Evolutionary conservation across 2,113 vertebrate species (phyloP), one percentile per base, ranked within the genome.

Genomic region (Osmerus eperlanus): DNA sequence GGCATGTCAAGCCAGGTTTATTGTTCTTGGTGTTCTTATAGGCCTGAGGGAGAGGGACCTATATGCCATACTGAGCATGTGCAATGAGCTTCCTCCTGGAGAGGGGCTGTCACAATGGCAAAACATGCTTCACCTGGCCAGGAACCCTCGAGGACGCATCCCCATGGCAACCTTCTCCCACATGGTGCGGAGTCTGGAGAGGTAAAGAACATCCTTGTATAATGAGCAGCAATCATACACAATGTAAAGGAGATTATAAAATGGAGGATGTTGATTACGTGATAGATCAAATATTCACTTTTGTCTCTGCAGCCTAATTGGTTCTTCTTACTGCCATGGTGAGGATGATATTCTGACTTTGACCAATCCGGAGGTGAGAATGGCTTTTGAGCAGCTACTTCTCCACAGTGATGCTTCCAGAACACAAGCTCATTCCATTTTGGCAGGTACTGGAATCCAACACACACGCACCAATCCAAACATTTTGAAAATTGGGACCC

Each of bases 11-110:
- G 41, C 5, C 41, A 47, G 41, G 41, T 47, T 47, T 47, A 11
- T 47, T 9, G 41, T 47, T 47, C 41, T 47, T 74, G 66, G 70
- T 60, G 15, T 13, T 67, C 25, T 23, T 58, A 3, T 81, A 97
- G 95, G 94, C 7, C 79, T 97, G 73, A 92, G 85, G 6, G 91
- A 94, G 83, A 82, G 87, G 61, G 94, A 95, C 74, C 86, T 97
- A 7, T 93, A 93, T 41, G 81, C 84, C 18, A 63, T 95, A 6
- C 81, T 97, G 74, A 91, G 89, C 82, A 87, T 85, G 0, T 93
- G 94, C 87, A 85, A 66, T 18, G 60, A 80, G 36, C 78, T 96
- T 18, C 84, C 72, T 53, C 74, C 74, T 25, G 52, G 63, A 18
- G 74, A 63, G 0, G 72, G 16, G 3, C 59, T n/a, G 1, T 11